A percentile compares a stretch with the other conserved stretches of the same genome.
These are phyloP conservation scores for Petrosia ficiformis DNA, from an alignment of 37 sponge, comb jelly and placozoan species.

Conservation along the genomic window DNA sequence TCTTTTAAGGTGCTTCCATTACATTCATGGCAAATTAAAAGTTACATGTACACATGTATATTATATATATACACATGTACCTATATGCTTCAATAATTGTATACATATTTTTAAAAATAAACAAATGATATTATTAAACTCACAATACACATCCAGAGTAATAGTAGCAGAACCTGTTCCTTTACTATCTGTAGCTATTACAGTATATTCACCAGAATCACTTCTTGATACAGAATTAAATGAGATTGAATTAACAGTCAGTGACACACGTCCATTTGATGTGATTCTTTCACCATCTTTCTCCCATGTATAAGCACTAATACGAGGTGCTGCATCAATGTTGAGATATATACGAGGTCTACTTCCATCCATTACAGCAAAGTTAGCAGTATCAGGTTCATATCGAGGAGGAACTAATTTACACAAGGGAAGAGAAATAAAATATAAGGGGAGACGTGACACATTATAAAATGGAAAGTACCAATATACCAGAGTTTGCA, in stretches of 20 bases:
- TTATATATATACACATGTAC: too few relatives aligned
- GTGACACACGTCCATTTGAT: background rate
- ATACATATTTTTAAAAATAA: too few relatives aligned
- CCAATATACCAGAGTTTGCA: too few relatives aligned
- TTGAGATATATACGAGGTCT: background rate
- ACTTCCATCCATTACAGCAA: background rate
- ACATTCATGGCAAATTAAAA: too few relatives aligned
- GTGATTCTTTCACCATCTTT: background rate
- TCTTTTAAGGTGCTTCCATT: too few relatives aligned
- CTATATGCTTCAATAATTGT: too few relatives aligned
- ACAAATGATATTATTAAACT: background rate
- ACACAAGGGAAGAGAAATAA: background rate
- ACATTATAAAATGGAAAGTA: too few relatives aligned
- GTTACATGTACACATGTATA: too few relatives aligned
- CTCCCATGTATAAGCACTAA: background rate
- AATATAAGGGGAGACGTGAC: too few relatives aligned
- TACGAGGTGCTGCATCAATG: background rate
- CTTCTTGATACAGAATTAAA: background rate
- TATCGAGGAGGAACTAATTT: constrained; percentile 6
- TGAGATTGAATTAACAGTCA: background rate
- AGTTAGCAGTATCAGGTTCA: background rate
- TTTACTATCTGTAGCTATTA: background rate
- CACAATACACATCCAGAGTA: constrained; percentile 3
- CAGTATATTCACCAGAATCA: background rate
- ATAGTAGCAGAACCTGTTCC: background rate